phyloP scores from a whole-genome alignment of 2,888 invertebrate genomes.

The Drepanosiphum platanoidis region DNA sequence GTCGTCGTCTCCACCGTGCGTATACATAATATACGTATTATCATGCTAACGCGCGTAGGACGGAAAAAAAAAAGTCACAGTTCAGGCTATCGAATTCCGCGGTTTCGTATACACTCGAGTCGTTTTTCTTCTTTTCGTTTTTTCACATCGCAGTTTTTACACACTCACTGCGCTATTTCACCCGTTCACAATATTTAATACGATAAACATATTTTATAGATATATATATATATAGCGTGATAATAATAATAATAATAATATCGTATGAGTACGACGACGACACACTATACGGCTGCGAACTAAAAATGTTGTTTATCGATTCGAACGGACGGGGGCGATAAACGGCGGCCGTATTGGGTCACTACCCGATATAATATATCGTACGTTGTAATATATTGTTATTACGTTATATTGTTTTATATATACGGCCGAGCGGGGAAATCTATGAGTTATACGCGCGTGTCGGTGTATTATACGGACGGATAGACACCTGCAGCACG shows the following conservation, averaged over 20 bases:
- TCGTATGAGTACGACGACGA: neutral
- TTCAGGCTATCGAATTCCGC: constrained; percentile 53
- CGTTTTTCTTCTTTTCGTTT: neutral
- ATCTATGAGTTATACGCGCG: neutral
- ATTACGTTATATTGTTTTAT: neutral
- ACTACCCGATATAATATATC: neutral
- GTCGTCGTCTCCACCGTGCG: too few species aligned
- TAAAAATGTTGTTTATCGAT: constrained; percentile 43
- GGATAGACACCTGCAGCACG: neutral
- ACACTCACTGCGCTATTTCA: neutral
- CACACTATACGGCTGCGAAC: constrained; percentile 49
- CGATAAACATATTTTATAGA: neutral
- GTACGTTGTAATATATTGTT: neutral
- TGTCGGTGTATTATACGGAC: neutral
- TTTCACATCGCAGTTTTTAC: constrained; percentile 28
- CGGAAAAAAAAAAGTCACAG: constrained; percentile 19
- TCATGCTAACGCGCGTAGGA: neutral
- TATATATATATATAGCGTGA: too few species aligned
- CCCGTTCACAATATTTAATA: neutral
- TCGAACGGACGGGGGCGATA: constrained; percentile 34
- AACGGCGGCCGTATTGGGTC: constrained; percentile 32
- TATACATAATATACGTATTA: neutral
- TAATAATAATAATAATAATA: constrained; percentile 10
- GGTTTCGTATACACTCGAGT: constrained; percentile 3
- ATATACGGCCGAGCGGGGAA: neutral